A percentile compares a stretch with the other conserved stretches of the same genome.
phyloP scores from a whole-genome alignment of 2,113 vertebrate species.

The Neogale vison region DNA sequence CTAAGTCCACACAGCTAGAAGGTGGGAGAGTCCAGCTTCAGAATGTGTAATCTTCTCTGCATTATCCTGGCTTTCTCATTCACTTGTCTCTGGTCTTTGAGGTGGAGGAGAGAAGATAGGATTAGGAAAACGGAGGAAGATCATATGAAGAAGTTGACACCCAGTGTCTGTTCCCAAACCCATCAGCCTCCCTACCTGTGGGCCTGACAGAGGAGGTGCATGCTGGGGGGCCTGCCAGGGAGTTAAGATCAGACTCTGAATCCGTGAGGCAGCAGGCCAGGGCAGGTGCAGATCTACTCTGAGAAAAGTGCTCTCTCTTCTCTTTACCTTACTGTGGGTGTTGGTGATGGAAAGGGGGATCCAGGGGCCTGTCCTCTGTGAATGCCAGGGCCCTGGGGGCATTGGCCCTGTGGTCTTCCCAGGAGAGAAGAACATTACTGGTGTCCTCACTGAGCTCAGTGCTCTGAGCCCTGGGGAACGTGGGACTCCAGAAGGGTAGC shows the following conservation, averaged over 20 bases:
- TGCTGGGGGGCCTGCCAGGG: neutral
- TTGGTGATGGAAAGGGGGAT: neutral
- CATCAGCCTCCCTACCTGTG: neutral
- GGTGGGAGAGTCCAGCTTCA: neutral
- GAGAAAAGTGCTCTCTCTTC: neutral
- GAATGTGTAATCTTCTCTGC: neutral
- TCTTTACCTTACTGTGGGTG: neutral
- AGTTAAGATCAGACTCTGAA: neutral
- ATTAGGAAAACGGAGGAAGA: neutral
- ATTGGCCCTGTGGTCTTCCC: neutral
- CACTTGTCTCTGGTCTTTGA: neutral
- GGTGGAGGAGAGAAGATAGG: neutral
- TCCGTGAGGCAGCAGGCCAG: neutral
- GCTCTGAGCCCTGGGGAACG: neutral
- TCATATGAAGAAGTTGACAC: neutral
- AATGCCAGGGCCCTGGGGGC: neutral
- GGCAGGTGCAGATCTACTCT: neutral
- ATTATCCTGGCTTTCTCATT: neutral
- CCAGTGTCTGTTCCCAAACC: neutral
- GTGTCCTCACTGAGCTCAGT: neutral
- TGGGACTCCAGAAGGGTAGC: neutral
- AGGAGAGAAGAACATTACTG: neutral
- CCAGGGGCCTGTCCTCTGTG: neutral
- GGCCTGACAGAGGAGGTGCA: neutral
- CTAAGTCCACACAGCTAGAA: neutral